A percentile compares a stretch with the other conserved stretches of the same genome.
phyloP scores from a whole-genome alignment of 1,140 invertebrate species.

The Zaprionus davidi region DNA sequence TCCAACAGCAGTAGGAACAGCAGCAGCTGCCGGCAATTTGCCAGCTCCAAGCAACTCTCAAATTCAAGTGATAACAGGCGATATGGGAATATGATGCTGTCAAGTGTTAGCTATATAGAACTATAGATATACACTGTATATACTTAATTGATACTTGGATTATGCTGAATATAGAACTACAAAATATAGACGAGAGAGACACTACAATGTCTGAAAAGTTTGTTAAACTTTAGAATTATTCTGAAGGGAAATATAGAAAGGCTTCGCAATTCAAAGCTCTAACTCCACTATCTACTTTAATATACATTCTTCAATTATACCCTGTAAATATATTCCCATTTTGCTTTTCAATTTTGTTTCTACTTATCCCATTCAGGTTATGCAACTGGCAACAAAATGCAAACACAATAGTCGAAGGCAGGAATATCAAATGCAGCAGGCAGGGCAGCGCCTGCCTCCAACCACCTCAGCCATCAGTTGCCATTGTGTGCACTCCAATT shows the following conservation, averaged over 20 bases:
- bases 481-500: conserved; percentile 23
- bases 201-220: no score
- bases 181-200: no score
- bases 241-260: not conserved
- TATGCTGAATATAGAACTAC: not conserved
- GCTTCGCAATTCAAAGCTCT: not conserved
- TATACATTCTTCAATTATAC: not conserved
- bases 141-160: not conserved
- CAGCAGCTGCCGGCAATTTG: conserved; percentile 26
- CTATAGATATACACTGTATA: not conserved
- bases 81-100: conserved; percentile 47
- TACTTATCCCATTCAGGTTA: conserved; percentile 19
- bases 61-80: conserved; percentile 45
- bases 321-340: not conserved
- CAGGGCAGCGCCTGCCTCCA: no score
- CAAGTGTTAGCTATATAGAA: not conserved
- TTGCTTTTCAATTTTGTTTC: conserved; percentile 2
- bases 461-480: no score
- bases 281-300: not conserved
- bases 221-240: no score
- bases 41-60: conserved; percentile 25
- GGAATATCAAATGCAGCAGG: conserved; percentile 9
- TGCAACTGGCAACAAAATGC: conserved; percentile 21
- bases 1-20: not conserved
- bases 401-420: conserved; percentile 2